These are phyloP conservation scores for Lordiphosa fenestrarum DNA, from an alignment of 2,888 invertebrate genomes.

Conservation along the genomic window DNA sequence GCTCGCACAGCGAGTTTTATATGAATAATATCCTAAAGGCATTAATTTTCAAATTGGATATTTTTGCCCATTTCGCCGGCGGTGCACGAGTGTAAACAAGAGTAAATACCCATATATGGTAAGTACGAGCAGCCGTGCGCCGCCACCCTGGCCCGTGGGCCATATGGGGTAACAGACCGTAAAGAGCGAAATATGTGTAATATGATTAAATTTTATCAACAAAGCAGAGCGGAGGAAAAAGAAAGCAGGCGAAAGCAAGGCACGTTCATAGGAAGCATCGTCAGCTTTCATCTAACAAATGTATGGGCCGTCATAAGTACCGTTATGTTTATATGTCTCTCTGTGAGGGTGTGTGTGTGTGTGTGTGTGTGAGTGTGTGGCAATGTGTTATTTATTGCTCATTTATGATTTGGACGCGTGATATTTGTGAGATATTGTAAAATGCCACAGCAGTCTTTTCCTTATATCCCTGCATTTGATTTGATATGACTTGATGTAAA, in stretches of 20 bases:
- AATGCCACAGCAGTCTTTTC: conserved; percentile 27
- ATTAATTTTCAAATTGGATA: conserved; percentile 77
- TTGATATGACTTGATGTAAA: conserved; percentile 3
- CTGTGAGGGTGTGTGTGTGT: conserved; percentile 43
- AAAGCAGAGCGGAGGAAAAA: conserved; percentile 33
- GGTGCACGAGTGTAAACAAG: conserved; percentile 66
- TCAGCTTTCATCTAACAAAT: conserved; percentile 31
- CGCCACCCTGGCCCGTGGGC: conserved; percentile 24
- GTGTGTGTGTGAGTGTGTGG: conserved; percentile 38
- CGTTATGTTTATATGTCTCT: conserved; percentile 16
- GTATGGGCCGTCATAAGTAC: conserved; percentile 40
- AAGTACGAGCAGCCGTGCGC: conserved; percentile 6
- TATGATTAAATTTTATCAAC: conserved; percentile 74
- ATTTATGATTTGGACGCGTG: conserved; percentile 72
- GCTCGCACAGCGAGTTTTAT: conserved; percentile 58
- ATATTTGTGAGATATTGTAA: conserved; percentile 61
- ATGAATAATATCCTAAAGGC: conserved; percentile 75
- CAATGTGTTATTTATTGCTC: conserved; percentile 75
- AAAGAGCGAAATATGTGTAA: conserved; percentile 73
- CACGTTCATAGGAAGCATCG: conserved; percentile 29
- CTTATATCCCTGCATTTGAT: conserved; percentile 16
- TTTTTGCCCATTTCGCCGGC: conserved; percentile 66
- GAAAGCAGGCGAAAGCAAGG: conserved; percentile 11
- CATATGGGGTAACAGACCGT: conserved; percentile 71
- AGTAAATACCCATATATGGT: conserved; percentile 30